A percentile compares a stretch with the other conserved stretches of the same genome.
Evolutionary conservation across 1,140 invertebrate species (phyloP).

Genomic region (Pristionchus pacificus): DNA sequence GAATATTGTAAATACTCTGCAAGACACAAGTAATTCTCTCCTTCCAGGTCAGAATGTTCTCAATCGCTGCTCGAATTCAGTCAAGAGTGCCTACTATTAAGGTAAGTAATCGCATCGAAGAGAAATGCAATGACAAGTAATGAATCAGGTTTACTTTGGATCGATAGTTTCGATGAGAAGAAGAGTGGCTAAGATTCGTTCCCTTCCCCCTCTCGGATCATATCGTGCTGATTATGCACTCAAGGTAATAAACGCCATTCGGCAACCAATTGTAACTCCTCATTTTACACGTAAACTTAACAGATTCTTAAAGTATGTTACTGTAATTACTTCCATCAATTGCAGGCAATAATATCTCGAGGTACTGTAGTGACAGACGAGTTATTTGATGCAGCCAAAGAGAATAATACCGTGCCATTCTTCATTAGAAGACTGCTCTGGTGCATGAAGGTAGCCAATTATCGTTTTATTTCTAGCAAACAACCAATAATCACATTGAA

Average conservation of each 20-base stretch:
- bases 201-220: constrained; percentile 14
- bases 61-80: background rate
- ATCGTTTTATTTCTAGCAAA: no score
- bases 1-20: background rate
- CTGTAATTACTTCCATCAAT: background rate
- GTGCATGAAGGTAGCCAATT: constrained; percentile 17
- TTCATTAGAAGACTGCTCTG: constrained; percentile 21
- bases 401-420: constrained; percentile 9
- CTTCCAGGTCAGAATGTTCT: background rate
- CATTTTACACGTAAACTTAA: constrained; percentile 9
- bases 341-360: constrained; percentile 27
- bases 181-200: constrained; percentile 9
- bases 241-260: no score
- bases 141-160: constrained; percentile 1
- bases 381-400: constrained; percentile 20
- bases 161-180: background rate
- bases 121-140: background rate
- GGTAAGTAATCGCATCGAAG: background rate
- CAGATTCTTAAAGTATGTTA: background rate
- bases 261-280: no score
- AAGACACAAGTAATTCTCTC: background rate
- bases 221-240: constrained; percentile 33
- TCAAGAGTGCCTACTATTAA: background rate
- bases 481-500: no score
- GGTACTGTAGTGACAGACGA: constrained; percentile 33